These are phyloP conservation scores for Coleophora deauratella DNA, from an alignment of 2,888 invertebrate genomes.

Conservation along the genomic window DNA sequence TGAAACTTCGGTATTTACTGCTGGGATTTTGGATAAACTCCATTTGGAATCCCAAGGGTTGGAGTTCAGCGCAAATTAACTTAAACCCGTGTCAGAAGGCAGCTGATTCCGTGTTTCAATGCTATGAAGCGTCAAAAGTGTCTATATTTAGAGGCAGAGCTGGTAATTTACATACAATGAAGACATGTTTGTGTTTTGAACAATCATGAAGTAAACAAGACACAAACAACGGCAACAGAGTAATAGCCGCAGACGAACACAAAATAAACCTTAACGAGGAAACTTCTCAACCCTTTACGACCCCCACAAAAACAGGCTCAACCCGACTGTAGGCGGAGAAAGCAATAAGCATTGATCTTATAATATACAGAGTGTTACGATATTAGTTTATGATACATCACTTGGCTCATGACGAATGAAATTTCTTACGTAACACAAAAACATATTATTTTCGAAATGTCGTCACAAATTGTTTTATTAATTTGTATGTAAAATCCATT, in stretches of 20 bases:
- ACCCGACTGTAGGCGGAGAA: background rate
- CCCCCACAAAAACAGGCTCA: slow-evolving; percentile 15
- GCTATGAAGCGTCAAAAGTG: slow-evolving; percentile 9
- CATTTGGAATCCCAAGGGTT: slow-evolving; percentile 31
- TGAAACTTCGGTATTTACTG: slow-evolving; percentile 28
- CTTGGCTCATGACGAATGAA: too few relatives aligned
- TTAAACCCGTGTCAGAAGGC: slow-evolving; percentile 40
- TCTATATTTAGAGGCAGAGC: background rate
- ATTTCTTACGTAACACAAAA: background rate
- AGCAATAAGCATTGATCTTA: too few relatives aligned
- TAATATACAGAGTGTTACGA: too few relatives aligned
- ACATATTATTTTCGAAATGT: too few relatives aligned
- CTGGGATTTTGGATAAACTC: slow-evolving; percentile 36
- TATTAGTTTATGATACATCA: too few relatives aligned
- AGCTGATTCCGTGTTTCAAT: slow-evolving; percentile 26
- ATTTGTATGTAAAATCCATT: too few relatives aligned
- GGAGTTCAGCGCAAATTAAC: slow-evolving; percentile 48
- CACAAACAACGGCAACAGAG: slow-evolving; percentile 12
- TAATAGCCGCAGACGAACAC: slow-evolving; percentile 12
- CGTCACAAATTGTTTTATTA: too few relatives aligned
- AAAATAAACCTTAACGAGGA: slow-evolving; percentile 26
- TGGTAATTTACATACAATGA: slow-evolving; percentile 5
- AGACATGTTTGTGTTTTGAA: slow-evolving; percentile 5
- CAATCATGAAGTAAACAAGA: slow-evolving; percentile 10
- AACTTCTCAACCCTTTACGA: slow-evolving; percentile 22